Evolutionary conservation across 2,797 vertebrate species (phyloP).

Genomic region (Pogonophryne albipinna): DNA sequence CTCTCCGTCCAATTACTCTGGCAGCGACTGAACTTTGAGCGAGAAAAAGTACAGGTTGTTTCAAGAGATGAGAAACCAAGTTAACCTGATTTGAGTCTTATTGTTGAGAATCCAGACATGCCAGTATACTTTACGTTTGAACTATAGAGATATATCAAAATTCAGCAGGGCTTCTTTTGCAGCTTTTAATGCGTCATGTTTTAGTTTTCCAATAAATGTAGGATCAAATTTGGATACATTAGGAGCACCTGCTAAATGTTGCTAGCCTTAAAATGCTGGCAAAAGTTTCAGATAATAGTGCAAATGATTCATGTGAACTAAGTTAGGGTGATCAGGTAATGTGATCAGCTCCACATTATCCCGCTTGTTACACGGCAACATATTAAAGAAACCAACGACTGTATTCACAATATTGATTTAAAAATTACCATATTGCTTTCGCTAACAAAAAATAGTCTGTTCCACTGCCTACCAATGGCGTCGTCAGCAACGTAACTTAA

Average conservation of each 20-base stretch:
- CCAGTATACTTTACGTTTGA: not conserved
- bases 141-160: not conserved
- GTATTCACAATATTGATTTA: too few species aligned
- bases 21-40: slow-evolving; percentile 9
- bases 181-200: not conserved
- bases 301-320: not conserved
- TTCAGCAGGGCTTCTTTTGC: not conserved
- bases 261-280: too few species aligned
- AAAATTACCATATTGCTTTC: too few species aligned
- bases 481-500: too few species aligned
- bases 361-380: too few species aligned
- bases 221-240: not conserved
- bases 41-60: slow-evolving; percentile 1
- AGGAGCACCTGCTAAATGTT: not conserved
- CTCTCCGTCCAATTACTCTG: slow-evolving; percentile 48
- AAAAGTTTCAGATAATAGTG: not conserved
- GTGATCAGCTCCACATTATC: too few species aligned
- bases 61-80: not conserved
- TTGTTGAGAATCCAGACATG: not conserved
- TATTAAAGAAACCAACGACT: too few species aligned
- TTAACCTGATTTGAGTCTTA: slow-evolving; percentile 9
- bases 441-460: too few species aligned
- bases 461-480: too few species aligned
- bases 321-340: too few species aligned
- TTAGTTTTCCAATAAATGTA: not conserved